Evolutionary conservation across 2,797 vertebrate genomes (phyloP).

Genomic region (Pseudochirops cupreus): DNA sequence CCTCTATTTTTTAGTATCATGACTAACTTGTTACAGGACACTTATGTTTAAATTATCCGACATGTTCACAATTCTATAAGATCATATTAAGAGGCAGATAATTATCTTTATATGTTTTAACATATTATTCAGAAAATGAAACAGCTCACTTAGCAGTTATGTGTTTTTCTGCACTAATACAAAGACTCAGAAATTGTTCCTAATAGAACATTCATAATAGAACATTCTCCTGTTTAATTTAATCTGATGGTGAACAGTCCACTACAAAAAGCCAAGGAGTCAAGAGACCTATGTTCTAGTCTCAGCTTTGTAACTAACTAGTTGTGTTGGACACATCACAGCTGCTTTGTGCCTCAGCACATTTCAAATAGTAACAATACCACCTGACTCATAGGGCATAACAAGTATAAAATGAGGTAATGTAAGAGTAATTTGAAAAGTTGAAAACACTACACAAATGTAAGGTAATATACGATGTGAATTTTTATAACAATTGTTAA

Average conservation of each 20-base stretch:
- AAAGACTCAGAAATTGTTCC: slow-evolving; percentile 16
- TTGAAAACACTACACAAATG: slow-evolving; percentile 28
- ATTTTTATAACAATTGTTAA: slow-evolving; percentile 51
- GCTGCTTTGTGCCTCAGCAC: neutral
- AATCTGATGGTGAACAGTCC: neutral
- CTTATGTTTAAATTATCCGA: slow-evolving; percentile 35
- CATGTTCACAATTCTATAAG: slow-evolving; percentile 43
- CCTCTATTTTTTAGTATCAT: slow-evolving; percentile 73
- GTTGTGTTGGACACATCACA: neutral
- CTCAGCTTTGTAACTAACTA: slow-evolving; percentile 5
- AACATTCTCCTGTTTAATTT: slow-evolving; percentile 32
- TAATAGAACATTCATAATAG: slow-evolving; percentile 33
- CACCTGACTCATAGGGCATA: neutral
- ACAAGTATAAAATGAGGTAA: slow-evolving; percentile 39
- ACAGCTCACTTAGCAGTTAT: neutral
- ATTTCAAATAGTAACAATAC: slow-evolving; percentile 4
- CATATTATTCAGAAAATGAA: slow-evolving; percentile 14
- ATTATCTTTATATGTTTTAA: slow-evolving; percentile 1
- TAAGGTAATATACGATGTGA: slow-evolving; percentile 49
- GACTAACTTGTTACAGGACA: slow-evolving; percentile 13
- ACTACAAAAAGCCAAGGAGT: neutral
- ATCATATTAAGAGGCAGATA: slow-evolving; percentile 45
- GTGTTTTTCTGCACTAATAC: neutral
- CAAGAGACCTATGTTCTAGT: neutral
- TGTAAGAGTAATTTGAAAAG: slow-evolving; percentile 30